Conservation (phyloP, 2,113 vertebrate genomes). For the Ammodytes marinus region DNA sequence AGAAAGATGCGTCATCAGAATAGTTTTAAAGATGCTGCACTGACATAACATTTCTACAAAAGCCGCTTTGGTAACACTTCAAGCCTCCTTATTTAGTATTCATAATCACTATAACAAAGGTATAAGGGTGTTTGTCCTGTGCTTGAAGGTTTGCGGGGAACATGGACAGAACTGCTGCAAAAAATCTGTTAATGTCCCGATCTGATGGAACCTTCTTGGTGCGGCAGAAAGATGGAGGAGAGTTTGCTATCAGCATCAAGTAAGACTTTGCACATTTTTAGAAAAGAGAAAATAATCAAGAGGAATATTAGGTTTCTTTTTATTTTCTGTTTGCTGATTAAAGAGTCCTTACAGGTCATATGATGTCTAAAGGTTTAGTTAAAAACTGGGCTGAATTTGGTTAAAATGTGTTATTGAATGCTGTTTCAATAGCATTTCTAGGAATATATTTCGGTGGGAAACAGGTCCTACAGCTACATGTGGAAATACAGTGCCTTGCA, state of each 20-base stretch:
- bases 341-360: not conserved
- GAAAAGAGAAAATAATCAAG: not conserved
- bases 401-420: not conserved
- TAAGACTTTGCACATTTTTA: slow-evolving; percentile 62
- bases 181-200: slow-evolving; percentile 85
- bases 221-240: slow-evolving; percentile 91
- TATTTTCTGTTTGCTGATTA: not conserved
- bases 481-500: not conserved
- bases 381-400: not conserved
- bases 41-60: not conserved
- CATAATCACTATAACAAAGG: not conserved
- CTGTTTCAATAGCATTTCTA: not conserved
- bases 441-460: not conserved
- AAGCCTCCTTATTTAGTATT: not conserved
- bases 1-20: not conserved
- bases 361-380: not conserved
- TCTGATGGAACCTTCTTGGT: slow-evolving; percentile 94
- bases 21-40: not conserved
- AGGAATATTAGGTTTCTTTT: not conserved
- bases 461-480: not conserved
- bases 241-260: slow-evolving; percentile 97
- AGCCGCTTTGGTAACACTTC: not conserved
- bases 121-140: not conserved
- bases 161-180: slow-evolving; percentile 90
- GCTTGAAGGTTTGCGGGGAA: slow-evolving; percentile 89